Evolutionary conservation across 2,113 vertebrate species (phyloP), one percentile per base, ranked within the genome.

Genomic region (Erpornis zantholeuca): DNA sequence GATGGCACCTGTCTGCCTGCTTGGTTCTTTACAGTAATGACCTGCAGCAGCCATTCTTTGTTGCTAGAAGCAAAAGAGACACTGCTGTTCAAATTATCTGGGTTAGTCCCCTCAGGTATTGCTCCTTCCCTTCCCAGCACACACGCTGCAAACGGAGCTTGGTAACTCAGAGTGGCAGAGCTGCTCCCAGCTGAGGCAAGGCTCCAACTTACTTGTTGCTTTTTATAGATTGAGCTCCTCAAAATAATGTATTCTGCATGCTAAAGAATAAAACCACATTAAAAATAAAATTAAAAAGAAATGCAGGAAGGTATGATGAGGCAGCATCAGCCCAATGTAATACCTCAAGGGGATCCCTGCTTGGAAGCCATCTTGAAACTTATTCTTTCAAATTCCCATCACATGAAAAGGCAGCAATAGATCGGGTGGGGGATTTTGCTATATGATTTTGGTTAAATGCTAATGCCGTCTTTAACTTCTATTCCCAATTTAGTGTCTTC

Each of bases 41-140:
- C 54, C 53, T 29, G 61, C 72, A 96, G 61, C 66, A 91, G 80
- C 57, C 60, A 24, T 38, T 78, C 87, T 50, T 84, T 65, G 44
- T 44, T 21, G 20, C 38, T 56, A 6, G 29, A 28, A 65, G 42
- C 42, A 69, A 40, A 80, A 94, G 52, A 89, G 72, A 64, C 0
- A 0, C 17, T 31, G 49, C 33, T 33, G 10, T 17, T 89, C 36
- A 21, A 56, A 83, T 84, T 79, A 93, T 85, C 90, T 92, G 77
- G 82, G 92, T 87, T 86, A 86, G 65, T 42, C 81, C 90, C 71
- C 61, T 36, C 83, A 78, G 86, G 91, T 75, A 71, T 42, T 79
- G 19, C 64, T 69, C 82, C 42, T 83, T 86, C 28, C 36, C 65
- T 15, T 61, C 85, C 54, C 1, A 1, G 44, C 12, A 8, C 16